A percentile compares a stretch with the other conserved stretches of the same genome.
These are phyloP conservation scores for Clunio marinus DNA, from an alignment of 2,888 invertebrate genomes.

Conservation along the genomic window DNA sequence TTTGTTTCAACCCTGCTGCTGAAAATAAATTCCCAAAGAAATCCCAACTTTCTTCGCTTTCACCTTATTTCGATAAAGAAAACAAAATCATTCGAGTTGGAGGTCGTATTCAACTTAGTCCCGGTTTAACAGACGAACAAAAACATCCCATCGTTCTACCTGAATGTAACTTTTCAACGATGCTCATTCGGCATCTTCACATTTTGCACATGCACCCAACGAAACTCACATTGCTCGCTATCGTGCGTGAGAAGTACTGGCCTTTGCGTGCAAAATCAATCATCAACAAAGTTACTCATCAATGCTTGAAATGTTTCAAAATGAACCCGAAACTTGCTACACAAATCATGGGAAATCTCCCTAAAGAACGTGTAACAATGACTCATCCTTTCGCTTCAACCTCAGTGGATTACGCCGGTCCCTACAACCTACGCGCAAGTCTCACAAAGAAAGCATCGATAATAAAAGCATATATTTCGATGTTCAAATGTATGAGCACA, in stretches of 20 bases:
- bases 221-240: conserved; percentile 30
- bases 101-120: conserved; percentile 42
- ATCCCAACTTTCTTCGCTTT: conserved; percentile 37
- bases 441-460: conserved; percentile 40
- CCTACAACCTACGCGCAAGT: conserved; percentile 40
- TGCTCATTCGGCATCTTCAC: conserved; percentile 39
- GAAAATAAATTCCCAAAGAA: background rate
- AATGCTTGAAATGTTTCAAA: conserved; percentile 40
- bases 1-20: too few relatives aligned
- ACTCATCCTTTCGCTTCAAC: conserved; percentile 41
- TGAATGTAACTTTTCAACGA: conserved; percentile 40
- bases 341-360: conserved; percentile 44
- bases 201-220: conserved; percentile 21
- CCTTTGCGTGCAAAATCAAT: conserved; percentile 40
- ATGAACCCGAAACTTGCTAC: conserved; percentile 37
- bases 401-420: conserved; percentile 42
- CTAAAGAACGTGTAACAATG: conserved; percentile 41
- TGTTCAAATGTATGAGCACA: conserved; percentile 43
- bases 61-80: conserved; percentile 42
- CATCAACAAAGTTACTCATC: conserved; percentile 39
- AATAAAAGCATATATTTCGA: conserved; percentile 42
- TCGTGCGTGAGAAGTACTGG: conserved; percentile 42
- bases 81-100: conserved; percentile 43
- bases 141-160: conserved; percentile 44
- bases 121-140: conserved; percentile 41